A percentile compares a stretch with the other conserved stretches of the same genome.
Conservation (phyloP, 2,797 vertebrate genomes). For the Luscinia megarhynchos region DNA sequence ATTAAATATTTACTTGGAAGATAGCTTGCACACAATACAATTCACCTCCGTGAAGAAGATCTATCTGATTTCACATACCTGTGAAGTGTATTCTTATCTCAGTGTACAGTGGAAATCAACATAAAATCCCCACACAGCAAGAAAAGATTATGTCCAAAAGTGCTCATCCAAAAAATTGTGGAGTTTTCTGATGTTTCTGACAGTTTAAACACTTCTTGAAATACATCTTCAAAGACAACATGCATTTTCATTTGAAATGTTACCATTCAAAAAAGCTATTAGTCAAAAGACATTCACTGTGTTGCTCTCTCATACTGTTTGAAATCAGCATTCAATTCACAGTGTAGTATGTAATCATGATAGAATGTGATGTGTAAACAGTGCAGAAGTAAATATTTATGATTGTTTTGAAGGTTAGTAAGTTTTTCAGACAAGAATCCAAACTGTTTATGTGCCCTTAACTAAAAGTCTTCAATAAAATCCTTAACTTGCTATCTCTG, state of each 20-base stretch:
- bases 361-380: not conserved
- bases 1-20: slow-evolving; percentile 48
- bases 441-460: not conserved
- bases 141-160: not conserved
- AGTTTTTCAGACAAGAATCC: not conserved
- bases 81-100: not conserved
- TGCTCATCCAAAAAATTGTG: not conserved
- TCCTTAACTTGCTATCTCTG: not conserved
- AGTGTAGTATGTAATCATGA: not conserved
- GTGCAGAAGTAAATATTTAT: not conserved
- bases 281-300: not conserved
- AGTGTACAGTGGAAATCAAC: not conserved
- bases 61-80: not conserved
- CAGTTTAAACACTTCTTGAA: no score
- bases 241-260: not conserved
- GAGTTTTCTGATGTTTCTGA: not conserved
- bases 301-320: not conserved
- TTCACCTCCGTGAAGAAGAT: not conserved
- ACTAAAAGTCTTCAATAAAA: not conserved
- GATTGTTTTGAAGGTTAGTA: not conserved
- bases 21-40: rapidly evolving
- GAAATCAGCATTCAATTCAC: not conserved
- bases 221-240: not conserved
- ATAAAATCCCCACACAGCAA: not conserved
- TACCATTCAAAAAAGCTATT: not conserved